Evolutionary conservation across 2,797 vertebrate genomes (phyloP).

Genomic region (Hozukius guyotensis): DNA sequence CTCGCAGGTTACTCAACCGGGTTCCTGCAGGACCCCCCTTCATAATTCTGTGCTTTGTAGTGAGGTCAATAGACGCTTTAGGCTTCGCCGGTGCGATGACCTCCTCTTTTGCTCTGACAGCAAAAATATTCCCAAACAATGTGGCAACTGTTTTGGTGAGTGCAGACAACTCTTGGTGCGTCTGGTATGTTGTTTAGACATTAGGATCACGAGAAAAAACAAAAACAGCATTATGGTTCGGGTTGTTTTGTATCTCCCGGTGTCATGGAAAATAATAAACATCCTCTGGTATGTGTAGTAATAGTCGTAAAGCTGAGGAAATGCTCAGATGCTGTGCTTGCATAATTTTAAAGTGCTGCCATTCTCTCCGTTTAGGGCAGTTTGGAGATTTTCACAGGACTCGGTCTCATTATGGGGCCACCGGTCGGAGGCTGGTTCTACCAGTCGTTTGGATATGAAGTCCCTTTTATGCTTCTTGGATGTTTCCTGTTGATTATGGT

Average conservation of each 20-base stretch:
- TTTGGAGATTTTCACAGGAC: conserved; percentile 93
- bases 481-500: conserved; percentile 88
- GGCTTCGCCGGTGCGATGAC: conserved; percentile 90
- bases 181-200: conserved; percentile 58
- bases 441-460: conserved; percentile 91
- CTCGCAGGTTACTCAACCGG: conserved; percentile 88
- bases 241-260: conserved; percentile 21
- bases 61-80: conserved; percentile 89
- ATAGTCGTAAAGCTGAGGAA: not conserved
- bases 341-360: not conserved
- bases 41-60: conserved; percentile 89
- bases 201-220: conserved; percentile 53
- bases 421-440: conserved; percentile 95
- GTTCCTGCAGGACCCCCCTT: conserved; percentile 85
- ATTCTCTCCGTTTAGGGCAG: conserved; percentile 83
- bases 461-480: conserved; percentile 91
- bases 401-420: conserved; percentile 92
- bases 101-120: conserved; percentile 89
- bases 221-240: conserved; percentile 25
- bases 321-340: not conserved
- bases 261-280: not conserved
- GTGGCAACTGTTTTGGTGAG: conserved; percentile 95
- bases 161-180: conserved; percentile 48
- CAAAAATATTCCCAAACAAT: conserved; percentile 91
- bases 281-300: not conserved